Conservation (phyloP, 2,888 invertebrate species). For the Asteroscopus sphinx region DNA sequence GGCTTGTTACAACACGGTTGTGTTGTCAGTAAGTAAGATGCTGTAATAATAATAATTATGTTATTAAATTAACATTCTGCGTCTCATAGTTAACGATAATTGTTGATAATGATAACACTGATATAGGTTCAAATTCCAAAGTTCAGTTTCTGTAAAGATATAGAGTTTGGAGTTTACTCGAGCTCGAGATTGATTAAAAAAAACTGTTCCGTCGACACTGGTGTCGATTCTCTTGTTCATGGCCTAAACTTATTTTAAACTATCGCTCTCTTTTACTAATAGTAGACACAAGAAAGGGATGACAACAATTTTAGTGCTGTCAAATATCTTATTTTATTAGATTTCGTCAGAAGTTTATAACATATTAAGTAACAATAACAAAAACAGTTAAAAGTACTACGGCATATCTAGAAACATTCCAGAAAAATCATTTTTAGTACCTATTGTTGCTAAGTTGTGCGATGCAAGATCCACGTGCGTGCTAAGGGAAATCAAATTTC, state of each 20-base stretch:
- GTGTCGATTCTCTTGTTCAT: too few species aligned
- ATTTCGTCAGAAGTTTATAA: slow-evolving; percentile 1
- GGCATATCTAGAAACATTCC: too few species aligned
- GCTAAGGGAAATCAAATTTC: slow-evolving; percentile 55
- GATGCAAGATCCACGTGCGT: slow-evolving; percentile 55
- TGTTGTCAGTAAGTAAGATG: slow-evolving; percentile 6
- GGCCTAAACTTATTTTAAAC: slow-evolving; percentile 4
- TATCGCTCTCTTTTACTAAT: too few species aligned
- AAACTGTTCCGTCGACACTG: too few species aligned
- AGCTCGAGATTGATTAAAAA: too few species aligned
- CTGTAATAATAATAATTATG: slow-evolving; percentile 16
- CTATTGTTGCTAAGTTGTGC: slow-evolving; percentile 17
- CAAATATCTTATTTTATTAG: slow-evolving; percentile 14
- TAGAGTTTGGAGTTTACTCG: background rate
- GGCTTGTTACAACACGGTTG: slow-evolving; percentile 23
- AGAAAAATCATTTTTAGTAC: slow-evolving; percentile 14
- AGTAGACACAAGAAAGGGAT: too few species aligned
- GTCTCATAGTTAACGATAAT: background rate
- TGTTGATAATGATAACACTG: slow-evolving; percentile 4
- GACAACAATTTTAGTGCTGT: too few species aligned
- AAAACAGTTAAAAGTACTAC: too few species aligned
- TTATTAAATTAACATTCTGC: slow-evolving; percentile 28
- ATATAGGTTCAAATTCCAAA: slow-evolving; percentile 1
- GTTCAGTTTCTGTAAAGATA: background rate
- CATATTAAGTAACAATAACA: slow-evolving; percentile 13